Evolutionary conservation across 2,888 invertebrate species (phyloP).

Genomic region (Hirtodrosophila confusa): DNA sequence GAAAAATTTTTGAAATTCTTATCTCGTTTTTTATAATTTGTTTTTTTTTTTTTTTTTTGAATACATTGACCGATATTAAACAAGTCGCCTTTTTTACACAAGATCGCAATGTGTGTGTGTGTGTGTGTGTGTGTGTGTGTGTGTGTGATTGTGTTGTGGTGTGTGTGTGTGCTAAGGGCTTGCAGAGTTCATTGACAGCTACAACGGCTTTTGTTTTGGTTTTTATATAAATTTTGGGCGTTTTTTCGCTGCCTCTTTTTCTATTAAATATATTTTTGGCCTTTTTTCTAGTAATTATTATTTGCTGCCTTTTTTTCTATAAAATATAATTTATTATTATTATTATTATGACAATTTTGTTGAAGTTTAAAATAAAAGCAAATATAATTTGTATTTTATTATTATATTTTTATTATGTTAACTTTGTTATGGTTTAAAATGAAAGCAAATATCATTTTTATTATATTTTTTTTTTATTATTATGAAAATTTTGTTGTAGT

Average conservation of each 20-base stretch:
- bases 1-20: slow-evolving; percentile 77
- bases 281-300: slow-evolving; percentile 4
- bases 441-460: too few species aligned
- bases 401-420: too few species aligned
- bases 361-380: slow-evolving; percentile 43
- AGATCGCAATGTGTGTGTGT: slow-evolving; percentile 18
- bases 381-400: too few species aligned
- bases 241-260: slow-evolving; percentile 7
- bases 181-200: slow-evolving; percentile 69
- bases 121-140: slow-evolving; percentile 18
- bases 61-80: slow-evolving; percentile 82
- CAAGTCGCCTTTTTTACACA: slow-evolving; percentile 61
- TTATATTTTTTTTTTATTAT: too few species aligned
- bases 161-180: slow-evolving; percentile 59
- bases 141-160: too few species aligned
- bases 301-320: too few species aligned
- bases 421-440: too few species aligned
- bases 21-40: slow-evolving; percentile 65
- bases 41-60: slow-evolving; percentile 40
- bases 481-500: too few species aligned
- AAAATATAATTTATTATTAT: slow-evolving; percentile 6
- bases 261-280: slow-evolving; percentile 20
- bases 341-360: slow-evolving; percentile 1
- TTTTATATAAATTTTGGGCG: slow-evolving; percentile 1
- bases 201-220: slow-evolving; percentile 38